A percentile compares a stretch with the other conserved stretches of the same genome.
Conservation (phyloP, 2,888 invertebrate species). For the Mythimna loreyi region DNA sequence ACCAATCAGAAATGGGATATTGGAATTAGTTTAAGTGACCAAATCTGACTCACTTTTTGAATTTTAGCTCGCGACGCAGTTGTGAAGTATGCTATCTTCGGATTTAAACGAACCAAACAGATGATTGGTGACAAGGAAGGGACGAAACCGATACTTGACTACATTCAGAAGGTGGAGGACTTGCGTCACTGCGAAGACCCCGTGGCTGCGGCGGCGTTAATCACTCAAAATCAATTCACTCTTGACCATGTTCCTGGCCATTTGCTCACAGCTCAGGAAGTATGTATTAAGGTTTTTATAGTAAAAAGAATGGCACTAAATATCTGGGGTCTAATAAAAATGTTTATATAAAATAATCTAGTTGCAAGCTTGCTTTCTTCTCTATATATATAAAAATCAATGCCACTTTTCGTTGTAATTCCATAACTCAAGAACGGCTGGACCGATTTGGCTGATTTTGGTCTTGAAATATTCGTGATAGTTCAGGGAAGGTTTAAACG, state of each 20-base stretch:
- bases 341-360: neutral
- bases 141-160: conserved; percentile 82
- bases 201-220: conserved; percentile 86
- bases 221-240: conserved; percentile 89
- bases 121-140: conserved; percentile 80
- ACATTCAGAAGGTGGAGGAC: conserved; percentile 87
- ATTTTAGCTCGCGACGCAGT: conserved; percentile 81
- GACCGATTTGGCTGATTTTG: too few species aligned
- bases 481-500: too few species aligned
- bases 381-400: too few species aligned
- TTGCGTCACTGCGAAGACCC: conserved; percentile 89
- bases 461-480: too few species aligned
- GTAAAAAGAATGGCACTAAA: neutral
- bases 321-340: neutral
- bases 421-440: too few species aligned
- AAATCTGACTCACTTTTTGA: conserved; percentile 6
- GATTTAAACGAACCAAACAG: conserved; percentile 87
- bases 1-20: neutral
- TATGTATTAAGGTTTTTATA: conserved; percentile 73
- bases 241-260: conserved; percentile 93
- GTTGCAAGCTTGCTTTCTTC: too few species aligned
- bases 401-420: too few species aligned
- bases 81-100: conserved; percentile 89
- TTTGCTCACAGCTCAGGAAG: conserved; percentile 92
- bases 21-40: too few species aligned